Evolutionary conservation across 2,888 invertebrate species (phyloP), one percentile per base, ranked within the genome.

Genomic region (Heliconius cydno): DNA sequence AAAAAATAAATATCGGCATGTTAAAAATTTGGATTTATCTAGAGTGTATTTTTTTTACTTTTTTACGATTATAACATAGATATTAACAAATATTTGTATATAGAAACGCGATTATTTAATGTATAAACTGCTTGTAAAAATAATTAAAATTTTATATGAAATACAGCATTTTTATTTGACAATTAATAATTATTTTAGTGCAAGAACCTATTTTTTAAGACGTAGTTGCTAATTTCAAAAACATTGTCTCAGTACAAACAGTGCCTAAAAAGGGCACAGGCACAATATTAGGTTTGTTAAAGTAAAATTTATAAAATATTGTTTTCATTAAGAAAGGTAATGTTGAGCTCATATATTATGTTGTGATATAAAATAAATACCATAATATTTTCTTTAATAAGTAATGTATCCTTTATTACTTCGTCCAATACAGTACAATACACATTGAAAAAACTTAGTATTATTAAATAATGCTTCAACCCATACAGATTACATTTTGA

Each of bases 71-170:
- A 25, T 60, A 73, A n/a, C 30, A 72, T 57, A 10, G 19, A 52
- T 72, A 72, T 60, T 3, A n/a, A 60, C 57, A 34, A 73, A 72
- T 30, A 57, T 13, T 65, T 75, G 75, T 75, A 75, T 75, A 75
- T 75, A 75, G 19, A 41, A 75, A 38, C n/a, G 57, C 57, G 65
- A 78, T 65, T 81, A 80, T 82, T 76, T 79, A 80, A 80, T 78
- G 72, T 78, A 78, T 80, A 77, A 79, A 80, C 67, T 65, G 70
- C 78, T 83, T 83, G 76, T 79, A 78, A 81, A 73, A 71, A 76
- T 79, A 83, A 82, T 82, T 81, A 79, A 41, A 72, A 79, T 80
- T 81, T 80, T 71, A 78, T 65, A 81, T 63, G 75, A 63, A 28
- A n/a, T 72, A 38, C 22, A 72, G 7, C 75, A 75, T 67, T 65